Evolutionary conservation across 2,797 vertebrate genomes (phyloP).

Genomic region (Peromyscus melanophrys): DNA sequence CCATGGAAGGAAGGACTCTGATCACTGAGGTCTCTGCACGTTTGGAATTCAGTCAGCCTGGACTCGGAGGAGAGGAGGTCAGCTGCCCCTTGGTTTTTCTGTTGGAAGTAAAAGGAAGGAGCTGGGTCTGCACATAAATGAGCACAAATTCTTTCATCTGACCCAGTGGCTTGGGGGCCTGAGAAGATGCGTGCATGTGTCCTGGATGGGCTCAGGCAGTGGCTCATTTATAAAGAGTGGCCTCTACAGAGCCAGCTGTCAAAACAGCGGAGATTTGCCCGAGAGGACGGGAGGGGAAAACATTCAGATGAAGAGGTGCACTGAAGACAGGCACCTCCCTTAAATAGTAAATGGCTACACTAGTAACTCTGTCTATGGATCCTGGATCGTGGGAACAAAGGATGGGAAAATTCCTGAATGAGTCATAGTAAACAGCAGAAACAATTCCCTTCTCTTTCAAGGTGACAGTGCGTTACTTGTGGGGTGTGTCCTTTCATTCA

Average conservation of each 20-base stretch:
- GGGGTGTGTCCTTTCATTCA: background rate
- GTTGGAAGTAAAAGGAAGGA: conserved; percentile 57
- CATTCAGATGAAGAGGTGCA: conserved; percentile 79
- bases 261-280: conserved; percentile 82
- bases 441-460: conserved; percentile 43
- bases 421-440: background rate
- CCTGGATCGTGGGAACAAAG: conserved; percentile 40
- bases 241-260: conserved; percentile 84
- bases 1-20: background rate
- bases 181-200: conserved; percentile 68
- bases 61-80: conserved; percentile 15
- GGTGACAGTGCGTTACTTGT: background rate
- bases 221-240: conserved; percentile 78
- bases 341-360: conserved; percentile 71
- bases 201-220: conserved; percentile 70
- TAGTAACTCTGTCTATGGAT: conserved; percentile 72
- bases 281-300: conserved; percentile 76
- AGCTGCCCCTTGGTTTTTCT: conserved; percentile 56
- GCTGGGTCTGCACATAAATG: background rate
- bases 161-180: conserved; percentile 57
- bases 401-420: conserved; percentile 32
- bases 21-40: background rate
- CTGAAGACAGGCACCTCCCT: conserved; percentile 74
- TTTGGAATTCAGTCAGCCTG: background rate
- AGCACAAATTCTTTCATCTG: conserved; percentile 63